phyloP scores from a whole-genome alignment of 2,113 vertebrate species.

The Polypterus senegalus region DNA sequence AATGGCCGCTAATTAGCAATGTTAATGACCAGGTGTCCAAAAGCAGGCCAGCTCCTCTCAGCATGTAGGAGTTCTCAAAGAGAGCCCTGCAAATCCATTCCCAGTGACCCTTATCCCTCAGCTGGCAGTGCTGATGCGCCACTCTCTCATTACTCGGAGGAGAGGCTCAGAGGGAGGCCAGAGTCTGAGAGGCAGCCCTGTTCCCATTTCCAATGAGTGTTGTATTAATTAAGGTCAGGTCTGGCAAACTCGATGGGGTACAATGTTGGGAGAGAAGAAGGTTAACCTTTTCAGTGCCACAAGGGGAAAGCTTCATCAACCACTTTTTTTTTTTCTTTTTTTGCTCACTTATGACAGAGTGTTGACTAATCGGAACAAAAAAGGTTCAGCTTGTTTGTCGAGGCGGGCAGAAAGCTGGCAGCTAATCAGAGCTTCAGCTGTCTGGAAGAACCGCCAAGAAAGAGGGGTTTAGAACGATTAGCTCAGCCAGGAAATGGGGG shows the following conservation, averaged over 20 bases:
- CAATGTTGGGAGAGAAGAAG: constrained; percentile 18
- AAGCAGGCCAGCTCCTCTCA: constrained; percentile 90
- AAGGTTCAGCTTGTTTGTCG: too few species aligned
- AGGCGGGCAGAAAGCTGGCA: too few species aligned
- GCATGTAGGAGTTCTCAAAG: constrained; percentile 74
- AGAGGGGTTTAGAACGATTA: too few species aligned
- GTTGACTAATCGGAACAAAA: too few species aligned
- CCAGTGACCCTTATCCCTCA: constrained; percentile 74
- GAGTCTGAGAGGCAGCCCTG: constrained; percentile 56
- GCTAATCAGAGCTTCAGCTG: too few species aligned
- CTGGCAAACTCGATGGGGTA: constrained; percentile 42
- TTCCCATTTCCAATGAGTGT: constrained; percentile 56
- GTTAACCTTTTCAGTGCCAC: constrained; percentile 20
- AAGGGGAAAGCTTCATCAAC: background rate
- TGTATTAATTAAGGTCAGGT: constrained; percentile 66
- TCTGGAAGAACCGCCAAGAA: too few species aligned
- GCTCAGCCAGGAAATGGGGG: too few species aligned
- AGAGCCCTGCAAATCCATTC: constrained; percentile 82
- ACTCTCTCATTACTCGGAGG: constrained; percentile 69
- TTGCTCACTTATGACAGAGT: too few species aligned
- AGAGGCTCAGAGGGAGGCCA: constrained; percentile 59
- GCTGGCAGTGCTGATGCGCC: constrained; percentile 66
- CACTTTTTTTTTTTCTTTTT: too few species aligned
- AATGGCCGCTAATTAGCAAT: constrained; percentile 99
- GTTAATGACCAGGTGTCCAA: constrained; percentile 99